A percentile compares a stretch with the other conserved stretches of the same genome.
These are phyloP conservation scores for Cotesia typhae DNA, from an alignment of 1,140 invertebrate species.

Conservation along the genomic window DNA sequence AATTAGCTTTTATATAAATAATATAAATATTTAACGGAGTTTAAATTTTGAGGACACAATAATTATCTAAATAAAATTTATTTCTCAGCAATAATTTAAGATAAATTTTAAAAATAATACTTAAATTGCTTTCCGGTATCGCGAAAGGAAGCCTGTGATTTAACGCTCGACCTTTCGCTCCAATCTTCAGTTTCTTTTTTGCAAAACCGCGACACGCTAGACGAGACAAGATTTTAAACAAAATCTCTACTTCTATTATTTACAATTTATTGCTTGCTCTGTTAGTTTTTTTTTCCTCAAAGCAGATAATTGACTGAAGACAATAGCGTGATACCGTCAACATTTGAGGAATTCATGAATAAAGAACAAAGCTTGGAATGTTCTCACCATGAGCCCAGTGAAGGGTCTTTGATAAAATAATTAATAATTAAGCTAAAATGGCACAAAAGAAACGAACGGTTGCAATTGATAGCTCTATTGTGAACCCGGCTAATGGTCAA, in stretches of 20 bases:
- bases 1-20: too few species aligned
- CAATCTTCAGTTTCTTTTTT: neutral
- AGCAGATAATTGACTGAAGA: neutral
- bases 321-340: neutral
- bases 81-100: neutral
- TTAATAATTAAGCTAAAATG: too few species aligned
- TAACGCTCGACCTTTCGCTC: slow-evolving; percentile 29
- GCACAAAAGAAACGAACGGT: too few species aligned
- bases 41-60: too few species aligned
- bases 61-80: too few species aligned
- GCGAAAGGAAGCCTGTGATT: slow-evolving; percentile 27
- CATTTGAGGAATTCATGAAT: too few species aligned
- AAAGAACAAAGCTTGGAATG: too few species aligned
- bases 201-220: slow-evolving; percentile 6
- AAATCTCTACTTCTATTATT: neutral
- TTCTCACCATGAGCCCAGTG: too few species aligned
- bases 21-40: too few species aligned
- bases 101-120: slow-evolving; percentile 5
- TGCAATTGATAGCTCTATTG: too few species aligned
- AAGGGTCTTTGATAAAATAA: too few species aligned
- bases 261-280: slow-evolving; percentile 6
- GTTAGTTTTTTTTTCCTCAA: neutral
- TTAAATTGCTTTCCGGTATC: slow-evolving; percentile 21
- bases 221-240: neutral
- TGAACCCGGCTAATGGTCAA: too few species aligned